These are phyloP conservation scores for Sebastes miniatus DNA, from an alignment of 2,797 vertebrate genomes.

Conservation along the genomic window DNA sequence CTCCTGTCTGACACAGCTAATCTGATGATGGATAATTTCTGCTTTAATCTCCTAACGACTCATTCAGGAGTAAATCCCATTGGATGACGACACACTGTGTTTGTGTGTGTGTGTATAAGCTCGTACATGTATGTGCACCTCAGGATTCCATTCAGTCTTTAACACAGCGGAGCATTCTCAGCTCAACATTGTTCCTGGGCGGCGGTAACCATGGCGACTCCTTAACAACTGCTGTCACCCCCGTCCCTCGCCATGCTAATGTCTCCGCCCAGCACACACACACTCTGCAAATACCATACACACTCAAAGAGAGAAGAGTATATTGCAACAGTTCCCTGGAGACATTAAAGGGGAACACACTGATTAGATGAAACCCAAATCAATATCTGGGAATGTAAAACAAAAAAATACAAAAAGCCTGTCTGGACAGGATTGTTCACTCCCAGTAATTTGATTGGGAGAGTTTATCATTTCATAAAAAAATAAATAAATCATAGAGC, in stretches of 20 bases:
- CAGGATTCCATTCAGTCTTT: conserved; percentile 54
- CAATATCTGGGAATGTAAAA: conserved; percentile 3
- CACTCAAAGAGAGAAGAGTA: conserved; percentile 7
- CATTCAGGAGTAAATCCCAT: background rate
- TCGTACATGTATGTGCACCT: conserved; percentile 33
- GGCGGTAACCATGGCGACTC: conserved; percentile 78
- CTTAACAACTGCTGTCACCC: conserved; percentile 73
- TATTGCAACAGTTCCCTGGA: conserved; percentile 26
- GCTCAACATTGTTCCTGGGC: conserved; percentile 69
- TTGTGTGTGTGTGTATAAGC: background rate
- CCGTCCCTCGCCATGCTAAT: conserved; percentile 41
- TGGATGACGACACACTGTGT: background rate
- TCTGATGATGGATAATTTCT: conserved; percentile 36
- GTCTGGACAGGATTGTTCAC: background rate
- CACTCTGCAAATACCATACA: conserved; percentile 12
- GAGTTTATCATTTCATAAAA: background rate
- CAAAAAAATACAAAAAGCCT: background rate
- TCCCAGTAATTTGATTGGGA: background rate
- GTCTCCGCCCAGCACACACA: background rate
- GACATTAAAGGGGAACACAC: background rate
- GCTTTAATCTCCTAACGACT: background rate
- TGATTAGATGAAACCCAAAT: conserved; percentile 5
- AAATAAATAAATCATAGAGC: background rate
- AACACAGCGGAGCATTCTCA: conserved; percentile 53
- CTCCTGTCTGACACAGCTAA: conserved; percentile 34